phyloP scores from a whole-genome alignment of 2,113 vertebrate genomes.

The Protomyctophum bolini region DNA sequence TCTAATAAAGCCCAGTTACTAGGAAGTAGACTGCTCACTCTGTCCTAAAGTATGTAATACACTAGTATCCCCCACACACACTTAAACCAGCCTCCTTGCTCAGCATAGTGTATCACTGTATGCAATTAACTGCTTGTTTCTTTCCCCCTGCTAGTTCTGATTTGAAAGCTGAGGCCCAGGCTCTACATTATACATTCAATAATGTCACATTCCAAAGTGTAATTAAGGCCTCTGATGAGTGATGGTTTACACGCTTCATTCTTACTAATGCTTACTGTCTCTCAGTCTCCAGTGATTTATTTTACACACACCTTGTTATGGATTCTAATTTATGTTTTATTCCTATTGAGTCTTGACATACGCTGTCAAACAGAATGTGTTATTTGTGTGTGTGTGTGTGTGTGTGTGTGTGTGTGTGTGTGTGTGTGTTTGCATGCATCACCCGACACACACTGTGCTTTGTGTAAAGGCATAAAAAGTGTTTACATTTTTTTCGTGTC shows the following conservation, averaged over 20 bases:
- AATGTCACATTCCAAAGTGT: conserved; percentile 22
- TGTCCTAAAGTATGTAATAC: no score
- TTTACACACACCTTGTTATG: not conserved
- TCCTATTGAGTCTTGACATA: not conserved
- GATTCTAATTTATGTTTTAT: no score
- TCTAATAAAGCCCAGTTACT: no score
- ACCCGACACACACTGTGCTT: not conserved
- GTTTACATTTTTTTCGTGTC: not conserved
- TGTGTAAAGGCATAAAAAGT: not conserved
- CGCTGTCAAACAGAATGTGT: conserved; percentile 15
- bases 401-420: no score
- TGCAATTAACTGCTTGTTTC: conserved; percentile 1
- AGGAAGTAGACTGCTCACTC: no score
- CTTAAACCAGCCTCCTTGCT: not conserved
- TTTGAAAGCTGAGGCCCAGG: conserved; percentile 1
- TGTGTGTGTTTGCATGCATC: no score
- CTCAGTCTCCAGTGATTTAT: conserved; percentile 26
- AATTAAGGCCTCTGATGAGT: conserved; percentile 38
- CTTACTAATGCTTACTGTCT: conserved; percentile 13
- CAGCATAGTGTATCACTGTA: not conserved
- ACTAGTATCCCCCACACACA: no score
- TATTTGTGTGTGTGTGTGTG: conserved; percentile 19
- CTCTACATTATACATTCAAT: conserved; percentile 1
- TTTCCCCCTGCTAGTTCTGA: not conserved
- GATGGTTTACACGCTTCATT: conserved; percentile 29